Base-by-base conservation (phyloP, 2,888 invertebrate species). In the Platycheirus rosarum region DNA sequence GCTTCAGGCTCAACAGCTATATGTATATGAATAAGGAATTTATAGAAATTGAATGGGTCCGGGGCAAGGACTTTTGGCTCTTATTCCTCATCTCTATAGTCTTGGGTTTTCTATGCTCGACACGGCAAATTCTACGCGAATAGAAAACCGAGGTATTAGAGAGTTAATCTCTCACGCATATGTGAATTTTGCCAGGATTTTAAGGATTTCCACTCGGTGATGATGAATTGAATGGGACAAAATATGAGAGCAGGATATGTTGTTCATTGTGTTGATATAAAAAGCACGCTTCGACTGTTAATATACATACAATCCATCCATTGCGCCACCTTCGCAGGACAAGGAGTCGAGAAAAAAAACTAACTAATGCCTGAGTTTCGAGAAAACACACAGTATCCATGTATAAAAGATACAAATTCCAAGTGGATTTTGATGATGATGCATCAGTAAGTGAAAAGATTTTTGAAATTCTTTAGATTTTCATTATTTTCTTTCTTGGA, bases 151-250 rank as follows among this genome's bases (percentile, higher is more conserved):
- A 53, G 32, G 69, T 48, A 84, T 78, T 78, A 69, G 76, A 74
- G 76, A 78, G 78, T 84, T 84, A 84, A 84, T 84, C 84, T 74
- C 84, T 78, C 29, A 84, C 84, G 84, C 84, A 84, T 84, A 84
- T 84, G 84, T 84, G 84, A 84, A 69, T 78, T 84, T 78, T 78
- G 78, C 84, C 84, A 78, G 84, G 78, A 84, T 84, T 84, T 84
- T 74, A 55, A 84, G 84, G 84, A 84, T 78, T 78, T 84, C 84
- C 84, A 84, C 78, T 78, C 65, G 65, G 74, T 16, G 55, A 23
- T 23, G 55, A 57, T 78, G 77, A 76, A 70, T 35, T 73, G 69
- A 75, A 75, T 63, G 44, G 23, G 23, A 57, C 68, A 73, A 60
- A 57, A 6, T 5, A 32, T 4, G 7, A 32, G 48, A 48, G 35